These are phyloP conservation scores for Discoglossus pictus DNA, from an alignment of 2,797 vertebrate genomes.

Conservation along the genomic window DNA sequence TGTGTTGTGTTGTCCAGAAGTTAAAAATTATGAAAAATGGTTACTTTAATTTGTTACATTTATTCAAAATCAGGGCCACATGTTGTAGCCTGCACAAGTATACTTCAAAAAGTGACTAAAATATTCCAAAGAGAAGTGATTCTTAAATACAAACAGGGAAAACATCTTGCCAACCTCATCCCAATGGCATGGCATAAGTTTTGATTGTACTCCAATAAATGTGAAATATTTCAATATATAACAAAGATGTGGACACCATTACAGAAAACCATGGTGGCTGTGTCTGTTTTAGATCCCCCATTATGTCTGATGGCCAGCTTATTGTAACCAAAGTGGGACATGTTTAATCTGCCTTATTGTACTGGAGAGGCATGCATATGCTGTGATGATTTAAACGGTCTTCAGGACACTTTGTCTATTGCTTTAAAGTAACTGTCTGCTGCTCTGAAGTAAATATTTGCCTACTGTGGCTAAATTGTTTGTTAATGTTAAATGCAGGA, in stretches of 20 bases:
- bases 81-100: too few relatives aligned
- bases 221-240: not conserved
- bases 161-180: too few relatives aligned
- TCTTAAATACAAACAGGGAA: too few relatives aligned
- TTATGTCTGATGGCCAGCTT: conserved; percentile 13
- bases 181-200: too few relatives aligned
- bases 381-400: conserved; percentile 41
- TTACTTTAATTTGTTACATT: too few relatives aligned
- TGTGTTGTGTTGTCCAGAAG: too few relatives aligned
- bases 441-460: conserved; percentile 49
- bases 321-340: conserved; percentile 30
- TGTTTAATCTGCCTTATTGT: conserved; percentile 40
- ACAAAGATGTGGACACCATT: not conserved
- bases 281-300: conserved; percentile 28
- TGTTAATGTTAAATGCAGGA: conserved; percentile 45
- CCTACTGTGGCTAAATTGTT: conserved; percentile 48
- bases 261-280: conserved; percentile 16
- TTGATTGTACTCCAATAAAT: too few relatives aligned
- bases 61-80: too few relatives aligned
- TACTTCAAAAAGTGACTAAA: too few relatives aligned
- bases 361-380: conserved; percentile 25
- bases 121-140: too few relatives aligned
- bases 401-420: conserved; percentile 47
- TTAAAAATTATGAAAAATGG: too few relatives aligned
- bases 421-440: conserved; percentile 47